Evolutionary conservation across 2,888 invertebrate genomes (phyloP).

Genomic region (Microchrysa polita): DNA sequence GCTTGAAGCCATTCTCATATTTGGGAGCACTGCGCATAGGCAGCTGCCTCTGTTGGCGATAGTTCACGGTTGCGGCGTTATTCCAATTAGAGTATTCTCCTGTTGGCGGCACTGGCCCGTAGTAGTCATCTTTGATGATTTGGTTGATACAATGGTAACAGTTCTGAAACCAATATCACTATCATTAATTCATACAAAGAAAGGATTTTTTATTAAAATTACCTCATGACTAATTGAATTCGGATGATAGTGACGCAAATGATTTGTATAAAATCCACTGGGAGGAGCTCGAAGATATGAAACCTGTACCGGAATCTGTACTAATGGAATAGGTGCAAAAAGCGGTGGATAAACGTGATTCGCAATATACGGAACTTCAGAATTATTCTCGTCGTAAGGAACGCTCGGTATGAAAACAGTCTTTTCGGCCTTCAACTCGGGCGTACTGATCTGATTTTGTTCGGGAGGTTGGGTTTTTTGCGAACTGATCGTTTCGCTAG

Average conservation of each 20-base stretch:
- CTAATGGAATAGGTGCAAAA: not conserved
- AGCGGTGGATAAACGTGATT: not conserved
- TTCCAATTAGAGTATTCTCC: conserved; percentile 54
- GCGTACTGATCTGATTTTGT: not conserved
- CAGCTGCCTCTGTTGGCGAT: conserved; percentile 60
- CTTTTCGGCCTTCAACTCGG: not conserved
- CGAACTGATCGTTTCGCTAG: not conserved
- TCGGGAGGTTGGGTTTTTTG: no score
- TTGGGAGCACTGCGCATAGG: conserved; percentile 73
- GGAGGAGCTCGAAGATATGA: conserved; percentile 6
- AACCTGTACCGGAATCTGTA: not conserved
- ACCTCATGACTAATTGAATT: conserved; percentile 11
- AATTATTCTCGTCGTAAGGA: not conserved
- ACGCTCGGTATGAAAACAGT: not conserved
- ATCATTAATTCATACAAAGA: not conserved
- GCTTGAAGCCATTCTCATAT: conserved; percentile 85
- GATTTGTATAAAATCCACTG: not conserved
- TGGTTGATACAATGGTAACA: conserved; percentile 34
- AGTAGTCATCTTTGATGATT: conserved; percentile 57
- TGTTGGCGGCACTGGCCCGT: conserved; percentile 67
- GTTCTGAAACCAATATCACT: conserved; percentile 4
- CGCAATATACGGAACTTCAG: not conserved
- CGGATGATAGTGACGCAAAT: not conserved
- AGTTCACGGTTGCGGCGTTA: not conserved
- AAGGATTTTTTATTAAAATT: not conserved